These are phyloP conservation scores for Pygocentrus nattereri DNA, from an alignment of 2,797 vertebrate genomes.

Conservation along the genomic window DNA sequence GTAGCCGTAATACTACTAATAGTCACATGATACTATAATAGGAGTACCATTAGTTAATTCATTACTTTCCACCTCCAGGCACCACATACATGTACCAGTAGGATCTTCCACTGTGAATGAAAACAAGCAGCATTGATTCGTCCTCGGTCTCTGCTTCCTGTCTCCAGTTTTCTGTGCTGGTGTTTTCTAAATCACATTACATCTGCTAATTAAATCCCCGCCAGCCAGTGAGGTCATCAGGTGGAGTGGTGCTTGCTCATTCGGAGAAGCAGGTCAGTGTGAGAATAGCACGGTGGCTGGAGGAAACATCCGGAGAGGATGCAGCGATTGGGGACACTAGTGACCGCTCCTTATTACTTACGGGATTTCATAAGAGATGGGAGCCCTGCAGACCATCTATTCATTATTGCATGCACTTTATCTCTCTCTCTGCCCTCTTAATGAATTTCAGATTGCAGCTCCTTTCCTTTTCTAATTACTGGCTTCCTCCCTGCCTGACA, in stretches of 20 bases:
- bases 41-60: not conserved
- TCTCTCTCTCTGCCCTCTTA: not conserved
- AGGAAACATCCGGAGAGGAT: conserved; percentile 10
- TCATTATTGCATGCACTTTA: not conserved
- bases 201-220: conserved; percentile 1
- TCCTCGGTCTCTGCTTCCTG: conserved; percentile 11
- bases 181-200: conserved; percentile 28
- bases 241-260: not conserved
- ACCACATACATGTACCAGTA: not conserved
- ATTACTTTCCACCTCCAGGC: not conserved
- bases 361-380: conserved; percentile 22
- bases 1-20: no score
- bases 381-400: conserved; percentile 2
- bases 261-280: conserved; percentile 15
- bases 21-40: not conserved
- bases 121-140: conserved; percentile 11
- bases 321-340: not conserved
- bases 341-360: not conserved
- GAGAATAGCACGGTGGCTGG: conserved; percentile 2
- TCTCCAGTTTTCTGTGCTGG: not conserved
- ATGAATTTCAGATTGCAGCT: conserved; percentile 15
- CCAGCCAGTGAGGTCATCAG: not conserved
- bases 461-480: conserved; percentile 39
- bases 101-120: not conserved
- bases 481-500: not conserved